phyloP scores from a whole-genome alignment of 2,797 vertebrate species.

The Lithobates sylvaticus region DNA sequence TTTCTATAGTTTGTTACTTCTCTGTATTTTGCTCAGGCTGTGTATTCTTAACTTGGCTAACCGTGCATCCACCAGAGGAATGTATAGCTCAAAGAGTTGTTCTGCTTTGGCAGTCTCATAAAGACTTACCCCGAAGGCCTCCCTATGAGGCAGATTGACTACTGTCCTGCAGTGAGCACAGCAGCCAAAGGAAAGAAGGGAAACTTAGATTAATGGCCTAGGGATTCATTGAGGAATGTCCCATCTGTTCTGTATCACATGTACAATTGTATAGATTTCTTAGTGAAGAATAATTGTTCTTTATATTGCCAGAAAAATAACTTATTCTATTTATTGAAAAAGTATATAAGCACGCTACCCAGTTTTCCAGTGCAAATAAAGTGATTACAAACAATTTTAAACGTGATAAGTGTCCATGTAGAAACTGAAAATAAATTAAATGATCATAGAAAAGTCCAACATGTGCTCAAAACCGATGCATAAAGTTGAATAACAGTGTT shows the following conservation, averaged over 20 bases:
- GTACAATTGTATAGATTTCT: conserved; percentile 20
- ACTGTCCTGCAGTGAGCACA: conserved; percentile 43
- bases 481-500: no score
- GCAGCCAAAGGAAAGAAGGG: background rate
- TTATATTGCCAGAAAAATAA: background rate
- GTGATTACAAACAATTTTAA: no score
- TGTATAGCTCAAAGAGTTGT: conserved; percentile 40
- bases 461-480: no score
- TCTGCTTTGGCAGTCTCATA: conserved; percentile 17
- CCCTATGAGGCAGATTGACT: conserved; percentile 32
- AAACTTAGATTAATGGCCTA: conserved; percentile 52
- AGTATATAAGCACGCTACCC: no score
- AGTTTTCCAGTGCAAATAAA: no score
- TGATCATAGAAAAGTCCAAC: no score
- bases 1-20: background rate
- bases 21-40: background rate
- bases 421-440: no score
- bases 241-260: conserved; percentile 50
- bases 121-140: conserved; percentile 9
- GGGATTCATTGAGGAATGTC: conserved; percentile 42
- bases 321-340: background rate
- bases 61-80: conserved; percentile 39
- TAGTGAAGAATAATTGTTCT: conserved; percentile 16
- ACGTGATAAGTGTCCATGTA: no score
- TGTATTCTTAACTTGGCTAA: conserved; percentile 20